phyloP scores from a whole-genome alignment of 2,888 invertebrate genomes.

The Parascotia fuliginaria region DNA sequence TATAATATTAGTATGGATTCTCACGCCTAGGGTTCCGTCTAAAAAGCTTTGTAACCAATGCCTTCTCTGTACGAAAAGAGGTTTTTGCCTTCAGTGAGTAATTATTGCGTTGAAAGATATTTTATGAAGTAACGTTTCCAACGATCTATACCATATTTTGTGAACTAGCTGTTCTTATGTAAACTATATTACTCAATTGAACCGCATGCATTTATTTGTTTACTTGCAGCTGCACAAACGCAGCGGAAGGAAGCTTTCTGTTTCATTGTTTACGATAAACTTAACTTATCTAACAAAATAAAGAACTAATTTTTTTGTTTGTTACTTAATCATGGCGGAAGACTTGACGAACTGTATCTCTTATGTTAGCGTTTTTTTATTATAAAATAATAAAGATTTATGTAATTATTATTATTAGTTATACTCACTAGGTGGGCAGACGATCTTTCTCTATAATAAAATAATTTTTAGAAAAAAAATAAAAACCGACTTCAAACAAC shows the following conservation, averaged over 20 bases:
- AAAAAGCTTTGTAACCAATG: too few relatives aligned
- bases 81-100: too few relatives aligned
- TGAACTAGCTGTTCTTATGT: background rate
- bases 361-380: conserved; percentile 8
- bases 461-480: too few relatives aligned
- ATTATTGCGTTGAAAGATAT: too few relatives aligned
- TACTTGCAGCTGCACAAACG: conserved; percentile 7
- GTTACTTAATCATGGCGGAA: conserved; percentile 35
- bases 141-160: background rate
- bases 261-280: conserved; percentile 24
- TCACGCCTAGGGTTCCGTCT: too few relatives aligned
- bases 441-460: too few relatives aligned
- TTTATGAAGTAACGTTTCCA: too few relatives aligned
- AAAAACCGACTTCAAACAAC: too few relatives aligned
- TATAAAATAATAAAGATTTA: background rate
- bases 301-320: conserved; percentile 1
- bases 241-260: conserved; percentile 33
- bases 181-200: conserved; percentile 4
- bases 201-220: background rate
- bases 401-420: too few relatives aligned
- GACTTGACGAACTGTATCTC: conserved; percentile 8
- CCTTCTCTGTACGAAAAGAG: too few relatives aligned
- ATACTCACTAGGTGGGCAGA: too few relatives aligned
- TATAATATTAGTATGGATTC: too few relatives aligned
- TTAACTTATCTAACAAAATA: conserved; percentile 10